Percentiles rank a stretch among this genome's conserved stretches.
phyloP scores from a whole-genome alignment of 1,140 invertebrate genomes.

The Colletes latitarsis region DNA sequence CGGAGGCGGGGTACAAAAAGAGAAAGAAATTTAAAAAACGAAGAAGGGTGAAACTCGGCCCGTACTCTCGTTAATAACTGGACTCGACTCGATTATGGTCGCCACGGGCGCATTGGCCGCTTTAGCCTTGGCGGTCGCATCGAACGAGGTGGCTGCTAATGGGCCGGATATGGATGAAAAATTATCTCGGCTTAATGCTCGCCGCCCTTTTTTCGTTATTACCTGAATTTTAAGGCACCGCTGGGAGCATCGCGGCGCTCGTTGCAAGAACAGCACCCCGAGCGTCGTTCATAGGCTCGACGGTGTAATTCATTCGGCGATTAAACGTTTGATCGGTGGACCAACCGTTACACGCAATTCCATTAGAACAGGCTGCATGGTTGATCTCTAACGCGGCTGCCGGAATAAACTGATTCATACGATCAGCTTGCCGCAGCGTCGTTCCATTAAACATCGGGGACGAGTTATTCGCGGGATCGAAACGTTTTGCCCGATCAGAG shows the following conservation, averaged over 20 bases:
- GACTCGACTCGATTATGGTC: conserved; percentile 66
- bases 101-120: conserved; percentile 51
- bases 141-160: conserved; percentile 61
- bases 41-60: conserved; percentile 14
- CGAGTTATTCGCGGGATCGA: neutral
- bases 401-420: conserved; percentile 60
- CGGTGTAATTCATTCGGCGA: conserved; percentile 49
- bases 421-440: conserved; percentile 1
- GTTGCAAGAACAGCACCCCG: neutral
- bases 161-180: conserved; percentile 66
- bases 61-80: conserved; percentile 61
- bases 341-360: conserved; percentile 46
- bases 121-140: conserved; percentile 52
- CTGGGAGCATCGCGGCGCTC: conserved; percentile 12
- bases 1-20: neutral
- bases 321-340: conserved; percentile 56
- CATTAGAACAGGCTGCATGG: conserved; percentile 53
- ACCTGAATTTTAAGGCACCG: conserved; percentile 45
- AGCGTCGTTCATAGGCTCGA: neutral
- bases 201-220: conserved; percentile 61
- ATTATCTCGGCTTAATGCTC: conserved; percentile 65
- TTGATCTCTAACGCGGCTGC: conserved; percentile 55
- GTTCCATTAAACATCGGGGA: neutral
- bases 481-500: neutral
- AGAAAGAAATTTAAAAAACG: conserved; percentile 19